Conservation (phyloP, 2,888 invertebrate species). For the Pandemis cinnamomeana region DNA sequence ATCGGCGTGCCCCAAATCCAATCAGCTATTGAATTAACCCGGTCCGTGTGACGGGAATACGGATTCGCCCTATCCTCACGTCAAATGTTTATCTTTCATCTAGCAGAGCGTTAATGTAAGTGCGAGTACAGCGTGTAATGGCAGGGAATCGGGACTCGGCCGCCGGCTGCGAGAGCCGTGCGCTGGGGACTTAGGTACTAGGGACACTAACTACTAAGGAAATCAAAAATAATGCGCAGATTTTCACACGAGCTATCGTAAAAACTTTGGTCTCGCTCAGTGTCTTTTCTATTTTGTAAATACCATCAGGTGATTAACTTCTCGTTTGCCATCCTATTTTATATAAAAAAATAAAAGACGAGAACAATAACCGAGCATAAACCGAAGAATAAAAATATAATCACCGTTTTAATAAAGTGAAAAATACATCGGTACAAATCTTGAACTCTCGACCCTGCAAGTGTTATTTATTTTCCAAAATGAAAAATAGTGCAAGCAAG, state of each 20-base stretch:
- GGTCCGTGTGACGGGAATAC: constrained; percentile 83
- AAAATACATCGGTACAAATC: too few species aligned
- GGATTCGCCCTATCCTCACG: constrained; percentile 79
- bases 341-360: too few species aligned
- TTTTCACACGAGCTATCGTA: background rate
- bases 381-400: too few species aligned
- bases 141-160: constrained; percentile 50
- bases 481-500: too few species aligned
- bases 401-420: too few species aligned
- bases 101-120: constrained; percentile 77
- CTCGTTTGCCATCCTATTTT: too few species aligned
- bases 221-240: background rate
- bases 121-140: constrained; percentile 72
- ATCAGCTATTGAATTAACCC: constrained; percentile 84
- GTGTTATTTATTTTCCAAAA: too few species aligned
- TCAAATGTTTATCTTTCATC: constrained; percentile 84
- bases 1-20: constrained; percentile 82
- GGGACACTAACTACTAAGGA: background rate
- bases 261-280: background rate
- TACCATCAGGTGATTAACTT: too few species aligned
- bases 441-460: too few species aligned
- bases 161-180: constrained; percentile 62
- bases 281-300: too few species aligned
- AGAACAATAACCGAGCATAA: too few species aligned
- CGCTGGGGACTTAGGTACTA: background rate